Evolutionary conservation across 1,140 invertebrate species (phyloP), one percentile per base, ranked within the genome.

Genomic region (Tetramorium alpestre): DNA sequence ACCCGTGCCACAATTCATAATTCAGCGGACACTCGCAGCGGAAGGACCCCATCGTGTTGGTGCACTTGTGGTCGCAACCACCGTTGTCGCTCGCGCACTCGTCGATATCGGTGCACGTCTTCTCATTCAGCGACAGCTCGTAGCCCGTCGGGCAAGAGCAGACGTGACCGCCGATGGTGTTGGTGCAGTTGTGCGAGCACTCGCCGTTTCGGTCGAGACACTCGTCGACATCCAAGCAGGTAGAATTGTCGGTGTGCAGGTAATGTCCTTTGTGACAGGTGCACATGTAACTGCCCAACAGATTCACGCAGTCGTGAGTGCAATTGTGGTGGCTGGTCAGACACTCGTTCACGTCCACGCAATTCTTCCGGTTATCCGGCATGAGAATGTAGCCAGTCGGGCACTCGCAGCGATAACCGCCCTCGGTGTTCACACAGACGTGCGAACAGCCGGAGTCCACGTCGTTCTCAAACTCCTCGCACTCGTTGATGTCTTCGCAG

Each of bases 151-250:
- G 96, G 94, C 97, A 97, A 25, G 95, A 94, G 88, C 97, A 98
- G 49, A 96, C 96, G 89, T 97, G 97, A 10, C 96, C 94, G 0
- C 97, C 97, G 1, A 95, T 93, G 22, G 96, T 96, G 91, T 97
- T 97, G 65, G 95, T 95, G 77, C 95, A 95, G 0, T 60, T 44
- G 10, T 94, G 89, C 0, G 94, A 96, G 88, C 97, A 97, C 2
- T 96, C 96, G 33, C 96, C 94, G 47, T 96, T 95, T 7, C 58
- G 77, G 10, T 93, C 92, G 0, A 75, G 96, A 93, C 98, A 99
- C 94, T 99, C 98, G 91, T 99, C 97, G 41, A 98, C 97, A 93
- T 99, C 98, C 28, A 96, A 93, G 93, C 98, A 99, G 10, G 96
- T 96, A 88, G 96, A 96, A 28, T 97, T 97, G 28, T 97, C 97